These are phyloP conservation scores for Ianthella basta DNA, from an alignment of 37 sponge, comb jelly and placozoan species.

Conservation along the genomic window DNA sequence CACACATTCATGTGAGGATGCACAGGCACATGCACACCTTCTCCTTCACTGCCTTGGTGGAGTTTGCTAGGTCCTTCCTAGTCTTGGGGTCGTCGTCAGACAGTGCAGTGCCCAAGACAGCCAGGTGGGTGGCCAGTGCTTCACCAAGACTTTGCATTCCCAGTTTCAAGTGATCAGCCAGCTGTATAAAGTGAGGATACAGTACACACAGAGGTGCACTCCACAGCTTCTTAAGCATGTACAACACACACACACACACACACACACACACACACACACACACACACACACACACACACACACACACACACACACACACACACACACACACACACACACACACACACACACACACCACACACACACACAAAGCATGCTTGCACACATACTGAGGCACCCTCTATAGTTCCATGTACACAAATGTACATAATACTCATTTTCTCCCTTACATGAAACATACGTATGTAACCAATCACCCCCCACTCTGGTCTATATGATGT, in stretches of 20 bases:
- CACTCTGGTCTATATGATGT: too few relatives aligned
- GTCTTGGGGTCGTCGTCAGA: constrained; percentile 34
- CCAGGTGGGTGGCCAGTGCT: constrained; percentile 42
- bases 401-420: too few relatives aligned
- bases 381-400: too few relatives aligned
- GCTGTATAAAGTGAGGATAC: not conserved
- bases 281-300: not conserved
- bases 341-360: not conserved
- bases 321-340: not conserved
- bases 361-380: too few relatives aligned
- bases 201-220: too few relatives aligned
- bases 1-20: too few relatives aligned
- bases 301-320: not conserved
- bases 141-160: constrained; percentile 50
- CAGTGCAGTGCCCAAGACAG: constrained; percentile 30
- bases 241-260: too few relatives aligned
- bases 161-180: constrained; percentile 38
- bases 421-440: too few relatives aligned
- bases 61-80: constrained; percentile 46
- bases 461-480: too few relatives aligned
- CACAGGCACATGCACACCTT: constrained; percentile 38
- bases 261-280: too few relatives aligned
- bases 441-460: too few relatives aligned
- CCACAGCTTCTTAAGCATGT: too few relatives aligned
- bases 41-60: constrained; percentile 49